Conservation (phyloP, 2,797 vertebrate genomes). For the Semotilus atromaculatus region DNA sequence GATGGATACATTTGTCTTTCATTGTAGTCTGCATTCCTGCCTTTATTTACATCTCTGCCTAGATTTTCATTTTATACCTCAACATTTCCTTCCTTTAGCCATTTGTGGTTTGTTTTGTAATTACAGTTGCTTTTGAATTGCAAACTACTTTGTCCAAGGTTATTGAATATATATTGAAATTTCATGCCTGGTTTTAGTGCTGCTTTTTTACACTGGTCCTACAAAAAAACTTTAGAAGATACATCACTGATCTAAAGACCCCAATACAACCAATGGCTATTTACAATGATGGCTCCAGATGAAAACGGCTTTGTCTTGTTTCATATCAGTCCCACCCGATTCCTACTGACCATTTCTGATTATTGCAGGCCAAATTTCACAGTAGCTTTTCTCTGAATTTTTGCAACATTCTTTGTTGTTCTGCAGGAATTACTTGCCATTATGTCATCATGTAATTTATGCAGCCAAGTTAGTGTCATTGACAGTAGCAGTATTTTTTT, state of each 20-base stretch:
- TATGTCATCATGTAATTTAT: slow-evolving; percentile 10
- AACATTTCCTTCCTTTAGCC: slow-evolving; percentile 4
- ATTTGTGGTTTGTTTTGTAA: slow-evolving; percentile 8
- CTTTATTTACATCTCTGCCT: slow-evolving; percentile 17
- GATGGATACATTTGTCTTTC: neutral
- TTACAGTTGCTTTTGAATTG: neutral
- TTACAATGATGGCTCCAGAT: neutral
- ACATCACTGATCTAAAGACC: slow-evolving; percentile 1
- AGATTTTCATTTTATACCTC: neutral
- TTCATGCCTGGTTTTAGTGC: neutral
- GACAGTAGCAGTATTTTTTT: neutral
- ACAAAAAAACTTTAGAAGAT: neutral
- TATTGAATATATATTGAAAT: neutral
- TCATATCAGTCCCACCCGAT: neutral
- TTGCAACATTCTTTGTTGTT: neutral
- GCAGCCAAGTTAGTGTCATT: neutral
- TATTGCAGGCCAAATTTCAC: neutral
- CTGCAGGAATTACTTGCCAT: neutral
- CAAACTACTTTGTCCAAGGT: neutral
- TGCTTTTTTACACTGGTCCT: neutral
- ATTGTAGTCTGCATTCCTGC: slow-evolving; percentile 1
- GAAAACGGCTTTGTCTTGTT: neutral
- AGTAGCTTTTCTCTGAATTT: neutral
- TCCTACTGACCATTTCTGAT: neutral
- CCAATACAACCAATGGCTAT: neutral